Evolutionary conservation across 92 coral and sea anemone genomes (phyloP), one percentile per base, ranked within the genome.

Genomic region (Virgularia gustaviana): DNA sequence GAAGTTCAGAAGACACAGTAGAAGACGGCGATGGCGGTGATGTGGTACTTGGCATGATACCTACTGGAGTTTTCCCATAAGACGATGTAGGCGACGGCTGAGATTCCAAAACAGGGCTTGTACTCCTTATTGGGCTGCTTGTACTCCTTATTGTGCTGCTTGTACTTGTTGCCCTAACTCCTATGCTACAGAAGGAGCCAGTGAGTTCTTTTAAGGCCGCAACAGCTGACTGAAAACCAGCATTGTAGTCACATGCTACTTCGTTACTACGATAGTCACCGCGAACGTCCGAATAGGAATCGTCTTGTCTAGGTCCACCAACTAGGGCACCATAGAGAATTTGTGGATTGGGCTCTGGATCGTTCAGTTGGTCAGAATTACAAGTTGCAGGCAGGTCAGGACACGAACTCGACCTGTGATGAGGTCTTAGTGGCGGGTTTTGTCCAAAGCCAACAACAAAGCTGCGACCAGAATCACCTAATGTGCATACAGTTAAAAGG

Each of bases 171-270:
- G 22, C 27, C 8, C 57, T 51, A 2, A 1, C 27, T 13, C 22
- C 32, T 23, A 12, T 20, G 12, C 32, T 4, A 35, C 12, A 30
- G 43, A 30, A 16, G 29, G 43, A 12, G 42, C 30, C 20, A 62
- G 43, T 36, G 49, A 79, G 36, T 10, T 67, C 71, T 32, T 86
- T 89, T 36, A 86, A 65, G 6, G 90, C 90, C 13, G 96, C 96
- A 4, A 89, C 88, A 20, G 96, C 96, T 19, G 96, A 89, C 54
- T 86, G 88, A 72, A 89, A 83, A 6, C 96, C 96, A 47, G 96
- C 96, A 33, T 89, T 89, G 84, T 83, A 89, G 65, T 89, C 96
- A 65, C 90, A 83, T 12, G 90, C 76, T 34, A 89, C 89, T 65
- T 86, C 96, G 65, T 89, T 89, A 81, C 39, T 80, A 42, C 81